These are phyloP conservation scores for Vidua chalybeata DNA, from an alignment of 2,113 vertebrate genomes.

Conservation along the genomic window DNA sequence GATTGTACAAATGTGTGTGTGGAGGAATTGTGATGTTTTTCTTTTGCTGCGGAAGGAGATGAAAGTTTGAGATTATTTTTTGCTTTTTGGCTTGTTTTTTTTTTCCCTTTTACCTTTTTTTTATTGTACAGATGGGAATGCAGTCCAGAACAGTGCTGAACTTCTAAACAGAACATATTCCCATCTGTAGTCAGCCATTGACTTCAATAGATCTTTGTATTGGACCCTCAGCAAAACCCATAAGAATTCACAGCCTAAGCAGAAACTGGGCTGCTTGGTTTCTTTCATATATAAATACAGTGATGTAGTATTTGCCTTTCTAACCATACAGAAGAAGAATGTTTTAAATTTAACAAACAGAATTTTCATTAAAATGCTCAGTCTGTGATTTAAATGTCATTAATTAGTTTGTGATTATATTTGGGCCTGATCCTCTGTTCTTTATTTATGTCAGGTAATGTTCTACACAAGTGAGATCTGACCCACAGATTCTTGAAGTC, in stretches of 20 bases:
- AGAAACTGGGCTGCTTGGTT: not conserved
- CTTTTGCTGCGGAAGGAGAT: not conserved
- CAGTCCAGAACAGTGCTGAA: not conserved
- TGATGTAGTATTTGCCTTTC: conserved; percentile 9
- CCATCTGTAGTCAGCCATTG: not conserved
- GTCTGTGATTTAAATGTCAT: conserved; percentile 9
- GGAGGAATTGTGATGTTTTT: not conserved
- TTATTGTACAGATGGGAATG: not conserved
- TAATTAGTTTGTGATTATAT: not conserved
- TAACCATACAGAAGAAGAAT: not conserved
- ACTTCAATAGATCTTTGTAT: not conserved
- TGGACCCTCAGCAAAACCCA: not conserved
- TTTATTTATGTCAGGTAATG: not conserved
- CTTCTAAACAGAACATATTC: not conserved
- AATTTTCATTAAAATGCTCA: not conserved
- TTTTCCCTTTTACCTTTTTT: not conserved
- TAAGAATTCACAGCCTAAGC: not conserved
- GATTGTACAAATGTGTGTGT: not conserved
- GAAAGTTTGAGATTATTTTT: not conserved
- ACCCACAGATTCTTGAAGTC: not conserved
- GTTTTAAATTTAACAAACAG: conserved; percentile 24
- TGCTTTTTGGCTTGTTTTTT: not conserved
- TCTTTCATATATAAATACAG: not conserved
- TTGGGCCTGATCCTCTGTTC: not conserved
- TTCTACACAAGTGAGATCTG: not conserved